phyloP scores from a whole-genome alignment of 2,113 vertebrate species.

The Speoplatyrhinus poulsoni region DNA sequence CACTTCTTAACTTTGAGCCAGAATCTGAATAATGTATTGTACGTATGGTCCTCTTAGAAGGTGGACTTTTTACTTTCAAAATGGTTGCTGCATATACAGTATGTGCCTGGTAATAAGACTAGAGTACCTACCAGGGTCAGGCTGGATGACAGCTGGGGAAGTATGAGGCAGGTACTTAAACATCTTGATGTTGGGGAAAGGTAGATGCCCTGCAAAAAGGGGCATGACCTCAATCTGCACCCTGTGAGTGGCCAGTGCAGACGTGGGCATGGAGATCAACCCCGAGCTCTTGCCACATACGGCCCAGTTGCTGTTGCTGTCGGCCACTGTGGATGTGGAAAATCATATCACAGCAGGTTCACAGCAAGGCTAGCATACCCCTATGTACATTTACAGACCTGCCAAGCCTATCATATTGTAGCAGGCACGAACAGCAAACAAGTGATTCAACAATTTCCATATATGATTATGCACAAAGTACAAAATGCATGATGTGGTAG shows the following conservation, averaged over 20 bases:
- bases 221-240: slow-evolving; percentile 98
- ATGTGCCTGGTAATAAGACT: not conserved
- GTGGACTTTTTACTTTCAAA: no score
- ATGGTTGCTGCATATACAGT: no score
- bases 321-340: slow-evolving; percentile 81
- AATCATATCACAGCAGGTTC: not conserved
- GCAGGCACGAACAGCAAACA: no score
- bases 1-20: no score
- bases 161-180: slow-evolving; percentile 94
- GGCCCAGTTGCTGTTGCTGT: slow-evolving; percentile 98
- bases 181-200: slow-evolving; percentile 90
- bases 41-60: no score
- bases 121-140: slow-evolving; percentile 84
- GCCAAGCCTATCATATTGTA: no score
- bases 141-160: slow-evolving; percentile 82
- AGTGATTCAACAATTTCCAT: no score
- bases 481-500: no score
- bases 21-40: no score
- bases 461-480: no score
- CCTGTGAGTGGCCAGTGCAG: slow-evolving; percentile 83
- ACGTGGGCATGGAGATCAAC: slow-evolving; percentile 88
- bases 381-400: no score
- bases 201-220: slow-evolving; percentile 90
- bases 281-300: slow-evolving; percentile 97
- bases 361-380: not conserved